A percentile compares a stretch with the other conserved stretches of the same genome.
phyloP scores from a whole-genome alignment of 1,140 invertebrate genomes.

The Bursaphelenchus mucronatus region DNA sequence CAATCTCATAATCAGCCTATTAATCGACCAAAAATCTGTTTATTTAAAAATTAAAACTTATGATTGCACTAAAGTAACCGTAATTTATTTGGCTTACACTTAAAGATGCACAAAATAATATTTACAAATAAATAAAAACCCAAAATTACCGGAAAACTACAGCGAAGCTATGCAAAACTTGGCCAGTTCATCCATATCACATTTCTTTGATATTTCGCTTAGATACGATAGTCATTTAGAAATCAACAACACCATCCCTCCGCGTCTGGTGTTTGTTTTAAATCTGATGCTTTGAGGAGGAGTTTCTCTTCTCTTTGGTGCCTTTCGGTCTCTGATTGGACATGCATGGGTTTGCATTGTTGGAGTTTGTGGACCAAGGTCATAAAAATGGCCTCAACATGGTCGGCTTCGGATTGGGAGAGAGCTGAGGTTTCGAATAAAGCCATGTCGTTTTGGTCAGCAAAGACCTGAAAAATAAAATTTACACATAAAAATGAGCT shows the following conservation, averaged over 20 bases:
- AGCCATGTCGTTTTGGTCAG: conserved; percentile 62
- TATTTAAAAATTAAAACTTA: too few relatives aligned
- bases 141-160: too few relatives aligned
- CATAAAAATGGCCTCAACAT: conserved; percentile 78
- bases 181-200: too few relatives aligned
- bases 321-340: conserved; percentile 53
- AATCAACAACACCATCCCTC: conserved; percentile 45
- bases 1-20: too few relatives aligned
- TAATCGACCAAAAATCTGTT: too few relatives aligned
- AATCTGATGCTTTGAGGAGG: conserved; percentile 53
- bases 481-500: too few relatives aligned
- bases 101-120: too few relatives aligned
- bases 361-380: conserved; percentile 75
- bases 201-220: too few relatives aligned
- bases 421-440: conserved; percentile 77
- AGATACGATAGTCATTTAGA: background rate
- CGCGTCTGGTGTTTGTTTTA: conserved; percentile 38
- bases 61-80: too few relatives aligned
- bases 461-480: conserved; percentile 47
- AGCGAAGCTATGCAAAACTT: too few relatives aligned
- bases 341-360: conserved; percentile 68
- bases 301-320: conserved; percentile 41
- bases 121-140: too few relatives aligned
- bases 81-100: too few relatives aligned
- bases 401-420: conserved; percentile 72